Evolutionary conservation across 2,888 invertebrate genomes (phyloP).

Genomic region (Heliconius erato): DNA sequence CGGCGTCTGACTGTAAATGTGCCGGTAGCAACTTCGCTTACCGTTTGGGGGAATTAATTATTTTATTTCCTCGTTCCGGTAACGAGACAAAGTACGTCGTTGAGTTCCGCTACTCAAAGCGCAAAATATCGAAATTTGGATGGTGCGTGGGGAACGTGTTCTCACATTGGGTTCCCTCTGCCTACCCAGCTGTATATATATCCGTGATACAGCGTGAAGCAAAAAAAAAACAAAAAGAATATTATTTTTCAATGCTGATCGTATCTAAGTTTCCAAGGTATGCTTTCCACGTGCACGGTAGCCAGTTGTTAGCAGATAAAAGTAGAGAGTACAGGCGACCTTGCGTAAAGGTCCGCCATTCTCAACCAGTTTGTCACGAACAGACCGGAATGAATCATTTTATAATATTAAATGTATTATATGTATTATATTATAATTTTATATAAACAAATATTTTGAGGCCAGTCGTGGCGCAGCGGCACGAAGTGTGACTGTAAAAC

Average conservation of each 20-base stretch:
- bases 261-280: neutral
- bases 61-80: too few species aligned
- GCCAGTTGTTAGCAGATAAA: neutral
- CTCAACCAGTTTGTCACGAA: constrained; percentile 72
- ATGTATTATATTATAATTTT: neutral
- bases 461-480: too few species aligned
- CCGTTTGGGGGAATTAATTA: too few species aligned
- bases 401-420: constrained; percentile 18
- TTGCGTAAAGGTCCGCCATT: constrained; percentile 78
- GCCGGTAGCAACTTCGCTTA: too few species aligned
- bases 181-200: neutral
- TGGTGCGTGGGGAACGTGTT: too few species aligned
- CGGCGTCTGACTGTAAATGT: too few species aligned
- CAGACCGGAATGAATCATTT: constrained; percentile 51
- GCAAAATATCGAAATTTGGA: too few species aligned
- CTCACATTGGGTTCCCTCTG: neutral
- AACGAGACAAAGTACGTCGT: too few species aligned
- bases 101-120: too few species aligned
- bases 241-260: neutral
- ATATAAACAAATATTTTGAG: neutral
- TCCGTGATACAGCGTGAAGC: neutral
- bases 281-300: neutral
- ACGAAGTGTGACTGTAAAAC: too few species aligned
- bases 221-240: neutral
- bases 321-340: constrained; percentile 59